Percentiles rank a stretch among this genome's conserved stretches.
Evolutionary conservation across 1,140 invertebrate genomes (phyloP).

Genomic region (Leucophenga varia): DNA sequence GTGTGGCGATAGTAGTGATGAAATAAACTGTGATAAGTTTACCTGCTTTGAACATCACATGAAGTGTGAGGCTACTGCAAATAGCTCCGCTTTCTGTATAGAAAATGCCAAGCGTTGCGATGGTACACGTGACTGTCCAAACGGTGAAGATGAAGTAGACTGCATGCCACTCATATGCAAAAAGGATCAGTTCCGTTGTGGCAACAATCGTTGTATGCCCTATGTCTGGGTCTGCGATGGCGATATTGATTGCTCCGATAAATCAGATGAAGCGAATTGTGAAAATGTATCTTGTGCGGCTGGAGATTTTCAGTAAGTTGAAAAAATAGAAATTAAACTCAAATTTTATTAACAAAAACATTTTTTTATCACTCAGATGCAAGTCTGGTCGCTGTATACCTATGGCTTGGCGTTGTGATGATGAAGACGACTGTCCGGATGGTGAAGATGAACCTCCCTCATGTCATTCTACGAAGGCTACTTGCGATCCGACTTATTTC

Average conservation of each 20-base stretch:
- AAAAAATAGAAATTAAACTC: not conserved
- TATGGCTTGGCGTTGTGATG: constrained; percentile 78
- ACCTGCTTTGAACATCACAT: constrained; percentile 46
- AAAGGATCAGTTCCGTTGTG: constrained; percentile 70
- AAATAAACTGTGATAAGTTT: constrained; percentile 65
- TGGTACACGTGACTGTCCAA: constrained; percentile 68
- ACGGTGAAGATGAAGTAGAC: constrained; percentile 65
- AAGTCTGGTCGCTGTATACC: constrained; percentile 76
- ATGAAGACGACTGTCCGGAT: constrained; percentile 68
- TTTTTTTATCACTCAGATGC: constrained; percentile 55
- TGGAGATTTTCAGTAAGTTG: constrained; percentile 57
- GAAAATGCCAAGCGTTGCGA: constrained; percentile 45
- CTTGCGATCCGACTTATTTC: constrained; percentile 75
- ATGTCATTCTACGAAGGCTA: constrained; percentile 63
- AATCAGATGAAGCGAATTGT: constrained; percentile 68
- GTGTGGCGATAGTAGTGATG: constrained; percentile 66
- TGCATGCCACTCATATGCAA: constrained; percentile 61
- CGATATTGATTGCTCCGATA: constrained; percentile 73
- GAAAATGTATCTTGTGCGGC: constrained; percentile 60
- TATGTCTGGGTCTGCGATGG: constrained; percentile 77
- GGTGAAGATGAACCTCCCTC: constrained; percentile 69
- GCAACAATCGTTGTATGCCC: constrained; percentile 72
- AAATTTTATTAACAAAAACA: not conserved
- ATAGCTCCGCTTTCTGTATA: constrained; percentile 46
- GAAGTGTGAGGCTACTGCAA: constrained; percentile 40